Evolutionary conservation across 2,797 vertebrate genomes (phyloP).

Genomic region (Todus mexicanus): DNA sequence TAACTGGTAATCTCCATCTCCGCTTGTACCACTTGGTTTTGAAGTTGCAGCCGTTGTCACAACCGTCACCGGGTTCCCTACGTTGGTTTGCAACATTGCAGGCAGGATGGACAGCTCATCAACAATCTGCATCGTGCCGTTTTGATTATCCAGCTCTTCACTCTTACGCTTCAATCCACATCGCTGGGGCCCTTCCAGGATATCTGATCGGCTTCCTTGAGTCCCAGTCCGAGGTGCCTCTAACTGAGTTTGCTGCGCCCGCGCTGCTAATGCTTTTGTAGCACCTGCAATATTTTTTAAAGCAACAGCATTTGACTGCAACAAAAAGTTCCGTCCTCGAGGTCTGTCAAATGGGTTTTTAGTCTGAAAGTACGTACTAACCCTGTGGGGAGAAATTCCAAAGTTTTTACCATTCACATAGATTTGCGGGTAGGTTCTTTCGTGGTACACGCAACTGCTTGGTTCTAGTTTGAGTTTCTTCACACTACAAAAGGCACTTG

Average conservation of each 20-base stretch:
- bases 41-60: constrained; percentile 78
- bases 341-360: constrained; percentile 83
- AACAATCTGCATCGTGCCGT: constrained; percentile 96
- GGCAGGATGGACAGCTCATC: constrained; percentile 96
- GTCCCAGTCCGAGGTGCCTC: constrained; percentile 64
- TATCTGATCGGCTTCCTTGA: constrained; percentile 80
- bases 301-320: constrained; percentile 86
- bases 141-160: constrained; percentile 90
- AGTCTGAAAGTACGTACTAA: constrained; percentile 85
- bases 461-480: constrained; percentile 99
- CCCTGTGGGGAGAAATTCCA: constrained; percentile 87
- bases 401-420: constrained; percentile 94
- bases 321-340: constrained; percentile 84
- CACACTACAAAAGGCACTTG: constrained; percentile 99
- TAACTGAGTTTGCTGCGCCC: constrained; percentile 63
- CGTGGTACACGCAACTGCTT: constrained; percentile 95
- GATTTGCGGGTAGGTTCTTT: constrained; percentile 90
- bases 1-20: constrained; percentile 96
- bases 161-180: constrained; percentile 99
- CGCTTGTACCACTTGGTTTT: constrained; percentile 81
- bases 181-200: constrained; percentile 88
- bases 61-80: constrained; percentile 85
- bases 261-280: constrained; percentile 73
- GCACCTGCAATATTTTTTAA: constrained; percentile 83
- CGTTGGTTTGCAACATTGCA: constrained; percentile 94